These are phyloP conservation scores for Tromatobia lineatoria DNA, from an alignment of 2,888 invertebrate genomes.

Conservation along the genomic window DNA sequence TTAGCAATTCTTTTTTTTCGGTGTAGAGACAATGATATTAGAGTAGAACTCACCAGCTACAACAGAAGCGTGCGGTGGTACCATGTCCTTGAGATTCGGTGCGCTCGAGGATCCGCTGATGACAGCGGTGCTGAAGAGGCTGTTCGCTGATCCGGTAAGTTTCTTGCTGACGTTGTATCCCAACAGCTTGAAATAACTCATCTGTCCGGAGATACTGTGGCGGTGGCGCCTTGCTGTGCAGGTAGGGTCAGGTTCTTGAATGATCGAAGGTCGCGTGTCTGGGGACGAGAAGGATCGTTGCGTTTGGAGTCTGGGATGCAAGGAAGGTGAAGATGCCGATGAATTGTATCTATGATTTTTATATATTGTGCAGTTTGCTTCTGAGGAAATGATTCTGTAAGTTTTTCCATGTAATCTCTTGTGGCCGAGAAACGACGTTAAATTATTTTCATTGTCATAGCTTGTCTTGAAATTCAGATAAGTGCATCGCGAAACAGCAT, in stretches of 20 bases:
- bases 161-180: conserved; percentile 92
- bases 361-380: conserved; percentile 2
- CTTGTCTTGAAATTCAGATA: not conserved
- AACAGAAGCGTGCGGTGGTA: conserved; percentile 90
- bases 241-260: conserved; percentile 84
- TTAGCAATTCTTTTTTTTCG: too few relatives aligned
- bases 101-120: conserved; percentile 97
- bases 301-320: conserved; percentile 80
- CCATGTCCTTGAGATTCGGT: conserved; percentile 95
- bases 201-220: conserved; percentile 98
- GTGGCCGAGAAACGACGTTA: not conserved
- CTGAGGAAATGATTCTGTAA: not conserved
- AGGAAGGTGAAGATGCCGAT: conserved; percentile 67
- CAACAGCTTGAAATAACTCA: conserved; percentile 97
- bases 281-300: conserved; percentile 83
- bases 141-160: conserved; percentile 91
- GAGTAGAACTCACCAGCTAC: conserved; percentile 89
- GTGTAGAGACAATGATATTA: not conserved
- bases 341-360: conserved; percentile 45
- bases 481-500: conserved; percentile 9
- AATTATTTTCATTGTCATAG: not conserved
- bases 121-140: conserved; percentile 98
- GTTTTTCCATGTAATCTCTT: not conserved
- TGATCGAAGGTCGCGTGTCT: conserved; percentile 84
- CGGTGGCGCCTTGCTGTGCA: conserved; percentile 93